Conservation (phyloP, 1,140 invertebrate genomes). For the Muscidifurax raptorellus region DNA sequence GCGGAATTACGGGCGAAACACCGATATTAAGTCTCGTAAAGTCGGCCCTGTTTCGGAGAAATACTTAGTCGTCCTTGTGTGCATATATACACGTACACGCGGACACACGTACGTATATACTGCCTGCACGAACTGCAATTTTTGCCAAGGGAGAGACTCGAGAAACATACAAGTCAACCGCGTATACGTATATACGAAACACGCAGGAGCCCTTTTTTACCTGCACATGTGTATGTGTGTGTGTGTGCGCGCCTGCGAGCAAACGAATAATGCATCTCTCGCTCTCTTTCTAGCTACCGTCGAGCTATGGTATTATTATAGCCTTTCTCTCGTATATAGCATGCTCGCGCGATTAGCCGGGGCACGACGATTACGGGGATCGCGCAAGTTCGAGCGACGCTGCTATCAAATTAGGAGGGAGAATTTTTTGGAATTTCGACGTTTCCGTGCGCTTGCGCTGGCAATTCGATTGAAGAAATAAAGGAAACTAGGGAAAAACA, state of each 20-base stretch:
- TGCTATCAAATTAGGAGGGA: not conserved
- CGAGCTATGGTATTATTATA: conserved; percentile 1
- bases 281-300: not conserved
- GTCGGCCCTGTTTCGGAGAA: conserved; percentile 67
- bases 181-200: conserved; percentile 38
- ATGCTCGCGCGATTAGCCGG: conserved; percentile 16
- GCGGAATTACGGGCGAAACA: conserved; percentile 68
- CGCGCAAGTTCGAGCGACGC: not conserved
- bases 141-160: conserved; percentile 53
- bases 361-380: conserved; percentile 17
- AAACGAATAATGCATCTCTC: conserved; percentile 20
- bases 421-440: not conserved
- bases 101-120: conserved; percentile 38
- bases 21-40: conserved; percentile 72
- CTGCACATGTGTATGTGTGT: not conserved
- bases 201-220: conserved; percentile 1
- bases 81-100: conserved; percentile 45
- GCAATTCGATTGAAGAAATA: conserved; percentile 30
- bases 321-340: conserved; percentile 9
- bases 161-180: conserved; percentile 40
- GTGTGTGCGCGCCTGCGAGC: not conserved
- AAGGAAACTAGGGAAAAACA: not conserved
- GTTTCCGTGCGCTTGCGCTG: not conserved
- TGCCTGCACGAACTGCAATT: conserved; percentile 68
- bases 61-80: conserved; percentile 62